Evolutionary conservation across 2,797 vertebrate genomes (phyloP), one percentile per base, ranked within the genome.

Genomic region (Manis crassicaudata): DNA sequence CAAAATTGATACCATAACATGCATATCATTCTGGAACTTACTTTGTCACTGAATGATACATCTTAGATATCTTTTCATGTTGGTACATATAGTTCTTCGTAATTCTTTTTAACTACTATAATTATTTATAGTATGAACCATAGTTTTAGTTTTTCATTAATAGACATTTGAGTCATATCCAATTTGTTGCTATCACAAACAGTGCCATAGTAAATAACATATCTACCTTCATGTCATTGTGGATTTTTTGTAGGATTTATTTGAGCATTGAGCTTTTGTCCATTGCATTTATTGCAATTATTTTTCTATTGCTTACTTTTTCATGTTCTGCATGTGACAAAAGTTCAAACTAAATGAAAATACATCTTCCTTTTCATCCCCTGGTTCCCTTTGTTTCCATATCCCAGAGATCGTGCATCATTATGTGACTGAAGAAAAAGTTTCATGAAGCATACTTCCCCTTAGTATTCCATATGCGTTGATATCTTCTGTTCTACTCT

Each of bases 291-390:
- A 70, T 72, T 75, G 23, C 35, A 92, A 32, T 13, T 56, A 60
- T 70, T 89, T 92, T 89, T 77, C 21, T 82, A 18, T 87, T 67
- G 67, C 54, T 92, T 93, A 72, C 25, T 4, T 50, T 83, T 96
- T 92, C 17, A 80, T 65, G 16, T 92, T 77, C 43, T 62, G 54
- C 6, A 18, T 84, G 5, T 80, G 60, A 32, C 88, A 93, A 88
- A 77, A 87, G 29, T 60, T 65, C 40, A 83, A 63, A 87, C n/a
- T 12, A 95, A 73, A 86, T 76, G 46, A 80, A 89, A 73, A 58
- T 76, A 63, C 80, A 76, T 85, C 20, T 88, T 18, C 9, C 50
- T 68, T 3, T 83, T 37, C 7, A 73, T 68, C 23, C 7, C 8
- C 9, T 6, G 52, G 20, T 54, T 89, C 3, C 23, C 13, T 4